These are phyloP conservation scores for Mystacornis crossleyi DNA, from an alignment of 2,113 vertebrate species.

Conservation along the genomic window DNA sequence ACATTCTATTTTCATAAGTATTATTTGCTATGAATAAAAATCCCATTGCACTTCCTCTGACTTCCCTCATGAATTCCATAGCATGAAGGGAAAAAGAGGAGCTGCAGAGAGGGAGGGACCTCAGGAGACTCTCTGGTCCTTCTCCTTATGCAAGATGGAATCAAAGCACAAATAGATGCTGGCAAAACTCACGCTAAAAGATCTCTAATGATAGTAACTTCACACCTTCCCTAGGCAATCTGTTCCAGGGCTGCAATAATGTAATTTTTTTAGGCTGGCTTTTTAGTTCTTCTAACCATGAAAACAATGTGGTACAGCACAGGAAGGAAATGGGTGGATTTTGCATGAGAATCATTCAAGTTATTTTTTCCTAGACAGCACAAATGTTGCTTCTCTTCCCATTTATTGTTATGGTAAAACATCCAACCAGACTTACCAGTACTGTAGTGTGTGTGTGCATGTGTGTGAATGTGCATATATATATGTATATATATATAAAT, in stretches of 20 bases:
- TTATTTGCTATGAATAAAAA: slow-evolving; percentile 16
- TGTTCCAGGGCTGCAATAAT: not conserved
- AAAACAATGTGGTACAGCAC: not conserved
- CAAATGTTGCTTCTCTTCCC: not conserved
- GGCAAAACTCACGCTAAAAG: not conserved
- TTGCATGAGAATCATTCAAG: not conserved
- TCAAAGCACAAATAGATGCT: not conserved
- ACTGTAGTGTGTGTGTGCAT: not conserved
- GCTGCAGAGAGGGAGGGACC: not conserved
- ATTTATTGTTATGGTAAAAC: not conserved
- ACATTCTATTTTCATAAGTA: not conserved
- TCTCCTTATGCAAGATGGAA: not conserved
- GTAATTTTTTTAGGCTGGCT: not conserved
- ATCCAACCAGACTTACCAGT: not conserved
- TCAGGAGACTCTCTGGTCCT: not conserved
- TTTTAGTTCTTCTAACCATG: not conserved
- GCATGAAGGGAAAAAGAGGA: not conserved
- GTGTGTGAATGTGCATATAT: fast-evolving
- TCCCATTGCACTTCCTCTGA: not conserved
- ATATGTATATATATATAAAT: fast-evolving
- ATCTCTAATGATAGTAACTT: slow-evolving; percentile 36
- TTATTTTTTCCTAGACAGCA: not conserved
- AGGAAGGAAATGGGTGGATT: not conserved
- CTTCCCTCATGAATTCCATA: not conserved
- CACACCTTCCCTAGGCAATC: not conserved